Evolutionary conservation across 2,113 vertebrate genomes (phyloP).

Genomic region (Centrocercus urophasianus): DNA sequence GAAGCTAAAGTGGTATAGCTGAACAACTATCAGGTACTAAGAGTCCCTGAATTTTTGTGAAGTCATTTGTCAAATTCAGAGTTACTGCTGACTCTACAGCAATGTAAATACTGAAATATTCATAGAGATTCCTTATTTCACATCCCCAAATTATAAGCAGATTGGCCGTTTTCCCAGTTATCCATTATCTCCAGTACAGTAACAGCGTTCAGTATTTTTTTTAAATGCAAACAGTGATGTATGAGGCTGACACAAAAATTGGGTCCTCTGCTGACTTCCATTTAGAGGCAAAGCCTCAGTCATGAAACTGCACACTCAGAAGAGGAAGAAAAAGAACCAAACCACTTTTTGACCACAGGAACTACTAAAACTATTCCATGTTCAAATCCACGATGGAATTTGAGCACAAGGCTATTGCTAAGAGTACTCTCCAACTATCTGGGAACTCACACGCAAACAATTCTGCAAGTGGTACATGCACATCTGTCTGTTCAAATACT

Average conservation of each 20-base stretch:
- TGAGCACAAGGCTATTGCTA: background rate
- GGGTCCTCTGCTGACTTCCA: background rate
- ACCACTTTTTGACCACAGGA: background rate
- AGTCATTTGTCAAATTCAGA: background rate
- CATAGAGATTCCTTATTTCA: background rate
- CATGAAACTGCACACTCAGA: background rate
- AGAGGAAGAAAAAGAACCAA: background rate
- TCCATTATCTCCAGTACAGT: conserved; percentile 9
- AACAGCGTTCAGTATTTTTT: background rate
- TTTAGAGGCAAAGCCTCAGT: background rate
- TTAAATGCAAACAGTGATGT: background rate
- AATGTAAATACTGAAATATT: conserved; percentile 14
- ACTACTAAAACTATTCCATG: background rate
- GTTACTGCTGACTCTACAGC: background rate
- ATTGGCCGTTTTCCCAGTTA: conserved; percentile 30
- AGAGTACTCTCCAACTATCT: background rate
- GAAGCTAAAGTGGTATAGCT: background rate
- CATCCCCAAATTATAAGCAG: background rate
- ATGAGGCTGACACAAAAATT: background rate
- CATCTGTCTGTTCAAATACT: background rate
- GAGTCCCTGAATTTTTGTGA: background rate
- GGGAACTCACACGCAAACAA: background rate
- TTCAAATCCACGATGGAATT: fast-evolving
- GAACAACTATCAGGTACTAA: background rate
- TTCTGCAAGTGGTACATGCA: background rate